Percentiles rank a stretch among this genome's conserved stretches.
These are phyloP conservation scores for Amblyjoppa proteus DNA, from an alignment of 2,888 invertebrate species.

Conservation along the genomic window DNA sequence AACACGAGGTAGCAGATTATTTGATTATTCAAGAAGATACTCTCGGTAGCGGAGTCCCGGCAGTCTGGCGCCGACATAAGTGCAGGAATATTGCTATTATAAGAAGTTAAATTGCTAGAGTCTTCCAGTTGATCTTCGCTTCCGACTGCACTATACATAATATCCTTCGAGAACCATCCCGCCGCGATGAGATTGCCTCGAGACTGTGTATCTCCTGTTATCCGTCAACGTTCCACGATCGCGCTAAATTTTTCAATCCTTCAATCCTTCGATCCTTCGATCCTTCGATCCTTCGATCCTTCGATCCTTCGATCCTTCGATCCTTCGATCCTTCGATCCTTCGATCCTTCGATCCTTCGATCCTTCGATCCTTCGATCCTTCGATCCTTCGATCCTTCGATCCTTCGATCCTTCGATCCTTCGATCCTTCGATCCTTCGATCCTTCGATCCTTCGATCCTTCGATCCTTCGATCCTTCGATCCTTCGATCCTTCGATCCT, in stretches of 20 bases:
- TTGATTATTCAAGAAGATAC: slow-evolving; percentile 10
- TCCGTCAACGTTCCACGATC: neutral
- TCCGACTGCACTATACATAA: neutral
- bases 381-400: too few species aligned
- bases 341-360: too few species aligned
- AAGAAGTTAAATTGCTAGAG: neutral
- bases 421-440: too few species aligned
- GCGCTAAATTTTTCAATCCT: neutral
- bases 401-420: too few species aligned
- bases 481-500: too few species aligned
- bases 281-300: neutral
- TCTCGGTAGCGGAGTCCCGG: neutral
- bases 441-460: too few species aligned
- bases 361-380: too few species aligned
- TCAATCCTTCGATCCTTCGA: neutral
- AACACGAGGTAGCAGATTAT: slow-evolving; percentile 10
- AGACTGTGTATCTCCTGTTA: neutral
- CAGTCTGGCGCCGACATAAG: neutral
- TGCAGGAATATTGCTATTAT: neutral
- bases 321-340: too few species aligned
- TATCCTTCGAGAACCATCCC: neutral
- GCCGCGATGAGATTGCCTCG: neutral
- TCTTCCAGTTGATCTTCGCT: neutral
- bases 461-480: too few species aligned
- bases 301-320: too few species aligned